These are phyloP conservation scores for Drosophila ogumai DNA, from an alignment of 1,140 invertebrate species.

Conservation along the genomic window DNA sequence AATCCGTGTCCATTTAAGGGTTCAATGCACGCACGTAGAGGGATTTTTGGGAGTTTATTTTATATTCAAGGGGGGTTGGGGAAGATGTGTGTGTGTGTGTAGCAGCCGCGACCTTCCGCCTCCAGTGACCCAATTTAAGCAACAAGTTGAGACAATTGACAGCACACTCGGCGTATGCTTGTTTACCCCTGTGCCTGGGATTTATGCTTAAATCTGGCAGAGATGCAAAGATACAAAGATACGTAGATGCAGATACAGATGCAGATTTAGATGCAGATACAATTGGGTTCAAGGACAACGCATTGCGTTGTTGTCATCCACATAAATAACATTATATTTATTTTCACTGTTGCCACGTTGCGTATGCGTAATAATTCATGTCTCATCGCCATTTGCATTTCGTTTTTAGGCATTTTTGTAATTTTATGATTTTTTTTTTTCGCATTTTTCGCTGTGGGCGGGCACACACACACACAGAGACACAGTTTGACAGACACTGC, in stretches of 20 bases:
- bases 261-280: constrained; percentile 23
- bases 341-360: constrained; percentile 45
- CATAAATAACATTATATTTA: constrained; percentile 59
- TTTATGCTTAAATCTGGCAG: constrained; percentile 2
- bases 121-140: constrained; percentile 38
- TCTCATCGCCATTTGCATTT: constrained; percentile 4
- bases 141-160: constrained; percentile 52
- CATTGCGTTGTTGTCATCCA: constrained; percentile 38
- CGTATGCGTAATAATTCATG: constrained; percentile 71
- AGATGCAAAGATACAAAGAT: constrained; percentile 23
- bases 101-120: constrained; percentile 26
- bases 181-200: constrained; percentile 5
- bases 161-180: constrained; percentile 12
- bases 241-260: background rate
- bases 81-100: background rate
- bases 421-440: background rate
- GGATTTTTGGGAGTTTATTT: background rate
- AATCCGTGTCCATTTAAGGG: constrained; percentile 28
- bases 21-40: constrained; percentile 36
- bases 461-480: background rate
- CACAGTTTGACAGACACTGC: constrained; percentile 51
- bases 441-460: constrained; percentile 43
- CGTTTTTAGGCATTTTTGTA: background rate
- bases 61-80: background rate
- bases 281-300: constrained; percentile 44